Evolutionary conservation across 2,888 invertebrate genomes (phyloP).

Genomic region (Drosophila austrosaltans): DNA sequence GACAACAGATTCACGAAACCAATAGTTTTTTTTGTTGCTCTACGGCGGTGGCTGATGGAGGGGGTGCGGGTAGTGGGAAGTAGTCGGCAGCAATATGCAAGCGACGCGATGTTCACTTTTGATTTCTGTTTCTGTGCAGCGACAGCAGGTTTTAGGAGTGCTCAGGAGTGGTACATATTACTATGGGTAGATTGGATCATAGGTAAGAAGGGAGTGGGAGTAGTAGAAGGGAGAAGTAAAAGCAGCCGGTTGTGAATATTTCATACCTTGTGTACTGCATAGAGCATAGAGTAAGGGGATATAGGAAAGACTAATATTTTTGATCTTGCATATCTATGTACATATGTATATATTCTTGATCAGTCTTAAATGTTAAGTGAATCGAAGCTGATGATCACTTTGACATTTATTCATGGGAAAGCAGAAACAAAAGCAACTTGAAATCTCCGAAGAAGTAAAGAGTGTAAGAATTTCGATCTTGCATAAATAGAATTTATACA

Average conservation of each 20-base stretch:
- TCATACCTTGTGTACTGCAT: not conserved
- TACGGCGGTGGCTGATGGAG: not conserved
- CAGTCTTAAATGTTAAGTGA: too few species aligned
- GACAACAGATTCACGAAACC: slow-evolving; percentile 13
- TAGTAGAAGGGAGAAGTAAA: not conserved
- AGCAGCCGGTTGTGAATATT: slow-evolving; percentile 31
- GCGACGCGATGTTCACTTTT: slow-evolving; percentile 73
- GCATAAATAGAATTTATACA: too few species aligned
- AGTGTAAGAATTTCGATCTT: too few species aligned
- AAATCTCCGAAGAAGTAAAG: not conserved
- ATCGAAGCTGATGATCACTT: too few species aligned
- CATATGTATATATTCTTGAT: too few species aligned
- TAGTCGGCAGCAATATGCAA: slow-evolving; percentile 54
- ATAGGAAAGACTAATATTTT: not conserved
- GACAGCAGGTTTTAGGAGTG: slow-evolving; percentile 71
- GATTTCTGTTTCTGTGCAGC: slow-evolving; percentile 79
- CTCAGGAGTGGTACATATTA: slow-evolving; percentile 2
- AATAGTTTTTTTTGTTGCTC: not conserved
- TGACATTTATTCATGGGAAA: too few species aligned
- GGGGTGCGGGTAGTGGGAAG: not conserved
- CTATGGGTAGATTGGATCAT: not conserved
- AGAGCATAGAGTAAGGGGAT: not conserved
- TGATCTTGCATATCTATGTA: too few species aligned
- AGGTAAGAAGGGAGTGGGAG: not conserved
- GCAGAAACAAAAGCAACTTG: too few species aligned